Conservation (phyloP, 2,888 invertebrate species). For the Caradrina clavipalpis region DNA sequence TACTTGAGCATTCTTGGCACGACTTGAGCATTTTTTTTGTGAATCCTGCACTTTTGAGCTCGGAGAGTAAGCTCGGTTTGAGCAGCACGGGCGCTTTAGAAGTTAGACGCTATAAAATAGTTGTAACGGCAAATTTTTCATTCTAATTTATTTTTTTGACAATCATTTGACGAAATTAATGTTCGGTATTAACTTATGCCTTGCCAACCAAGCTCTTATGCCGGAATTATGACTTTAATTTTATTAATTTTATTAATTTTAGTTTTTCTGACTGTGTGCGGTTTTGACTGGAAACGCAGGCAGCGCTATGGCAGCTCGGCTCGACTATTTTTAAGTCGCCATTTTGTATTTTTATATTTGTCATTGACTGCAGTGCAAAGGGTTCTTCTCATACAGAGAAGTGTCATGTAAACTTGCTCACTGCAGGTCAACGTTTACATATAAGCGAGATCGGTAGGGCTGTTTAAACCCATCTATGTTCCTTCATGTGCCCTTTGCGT, state of each 20-base stretch:
- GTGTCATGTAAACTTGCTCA: neutral
- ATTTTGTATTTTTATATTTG: too few relatives aligned
- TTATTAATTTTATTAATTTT: constrained; percentile 65
- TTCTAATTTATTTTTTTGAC: constrained; percentile 63
- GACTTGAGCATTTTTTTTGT: constrained; percentile 59
- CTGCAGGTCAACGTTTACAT: neutral
- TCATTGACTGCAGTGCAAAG: neutral
- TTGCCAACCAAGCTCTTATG: constrained; percentile 81
- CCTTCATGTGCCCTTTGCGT: too few relatives aligned
- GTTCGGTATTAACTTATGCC: constrained; percentile 65
- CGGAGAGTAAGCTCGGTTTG: constrained; percentile 44
- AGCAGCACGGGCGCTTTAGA: constrained; percentile 60
- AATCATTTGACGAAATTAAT: constrained; percentile 49
- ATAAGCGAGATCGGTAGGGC: too few relatives aligned
- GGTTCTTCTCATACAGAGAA: neutral
- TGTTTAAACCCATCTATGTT: too few relatives aligned
- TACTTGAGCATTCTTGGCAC: constrained; percentile 46
- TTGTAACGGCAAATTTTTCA: constrained; percentile 58
- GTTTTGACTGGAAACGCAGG: constrained; percentile 46
- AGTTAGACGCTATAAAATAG: constrained; percentile 67
- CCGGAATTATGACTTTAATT: constrained; percentile 66
- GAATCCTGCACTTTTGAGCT: constrained; percentile 55
- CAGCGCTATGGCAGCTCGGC: constrained; percentile 53
- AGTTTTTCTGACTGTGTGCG: constrained; percentile 64
- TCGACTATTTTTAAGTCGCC: neutral